phyloP scores from a whole-genome alignment of 2,797 vertebrate genomes.

The Coccyzus lansbergi region DNA sequence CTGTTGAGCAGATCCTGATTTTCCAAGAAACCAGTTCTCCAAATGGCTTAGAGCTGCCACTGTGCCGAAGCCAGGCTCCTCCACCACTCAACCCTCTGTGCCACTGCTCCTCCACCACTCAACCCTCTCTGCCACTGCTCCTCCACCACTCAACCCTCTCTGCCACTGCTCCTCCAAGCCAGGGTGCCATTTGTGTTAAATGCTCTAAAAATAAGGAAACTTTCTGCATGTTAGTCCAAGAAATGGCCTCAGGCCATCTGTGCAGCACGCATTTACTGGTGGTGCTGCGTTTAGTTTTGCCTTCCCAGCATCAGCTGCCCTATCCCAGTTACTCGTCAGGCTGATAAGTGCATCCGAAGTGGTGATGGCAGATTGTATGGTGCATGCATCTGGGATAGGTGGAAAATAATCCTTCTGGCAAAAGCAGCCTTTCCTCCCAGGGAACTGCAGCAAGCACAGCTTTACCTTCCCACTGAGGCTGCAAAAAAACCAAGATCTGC shows the following conservation, averaged over 20 bases:
- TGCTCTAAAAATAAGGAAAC: background rate
- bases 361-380: background rate
- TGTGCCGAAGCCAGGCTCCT: fast-evolving
- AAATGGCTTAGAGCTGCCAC: background rate
- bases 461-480: background rate
- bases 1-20: background rate
- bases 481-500: background rate
- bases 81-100: no score
- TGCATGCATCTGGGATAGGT: background rate
- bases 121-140: no score
- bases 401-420: background rate
- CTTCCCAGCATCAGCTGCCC: background rate
- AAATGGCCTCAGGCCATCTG: background rate
- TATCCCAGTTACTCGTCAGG: background rate
- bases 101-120: no score
- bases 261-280: background rate
- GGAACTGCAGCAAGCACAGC: background rate
- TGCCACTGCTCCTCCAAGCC: background rate
- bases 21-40: background rate
- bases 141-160: no score
- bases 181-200: background rate
- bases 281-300: background rate
- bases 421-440: background rate
- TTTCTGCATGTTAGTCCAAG: background rate
- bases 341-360: fast-evolving